Base-by-base conservation (phyloP, 2,888 invertebrate species). In the Diplolepis rosae region DNA sequence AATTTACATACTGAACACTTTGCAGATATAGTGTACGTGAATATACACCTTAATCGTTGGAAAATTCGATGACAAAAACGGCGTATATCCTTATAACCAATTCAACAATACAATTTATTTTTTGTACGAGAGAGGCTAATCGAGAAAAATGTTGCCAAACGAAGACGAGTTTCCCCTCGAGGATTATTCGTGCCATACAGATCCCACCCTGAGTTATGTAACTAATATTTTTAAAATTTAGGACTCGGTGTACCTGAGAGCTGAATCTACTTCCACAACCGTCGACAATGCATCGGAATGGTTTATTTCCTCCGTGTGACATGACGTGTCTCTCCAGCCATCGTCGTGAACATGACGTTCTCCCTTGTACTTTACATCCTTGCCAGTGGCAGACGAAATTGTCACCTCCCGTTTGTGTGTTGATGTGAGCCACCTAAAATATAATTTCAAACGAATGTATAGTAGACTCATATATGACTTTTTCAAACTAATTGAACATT, bases 271-370 rank as follows among this genome's bases (percentile, higher is more conserved):
- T 93, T 82, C 97, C 96, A 90, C 98, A 98, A 83, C 96, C 95
- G 86, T 96, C 97, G 81, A 98, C 96, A 88, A 98, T 98, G 90
- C 98, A 98, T 84, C 95, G 94, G 91, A 96, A 98, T 27, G 97
- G 97, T 88, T 98, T 97, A 89, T 95, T 96, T 66, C 94, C 94
- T 70, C 95, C 95, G 89, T 98, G 98, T 0, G 94, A 94, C 65
- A 97, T 90, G 52, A 98, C 95, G 90, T 98, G 98, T 56, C 98
- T 91, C 88, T 98, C 97, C 79, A 98, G 90, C 98, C 98, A 98
- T 69, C 96, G 93, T 69, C 96, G 92, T 5, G 97, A 97, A 87
- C 97, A 97, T 7, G 98, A 98, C 39, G 94, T 94, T 87, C 95
- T 94, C 79, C 96, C 95, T 86, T 95, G 97, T 50, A 98, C 98